Base-by-base conservation (phyloP, 2,797 vertebrate species). In the Hoplostethus mediterraneus region DNA sequence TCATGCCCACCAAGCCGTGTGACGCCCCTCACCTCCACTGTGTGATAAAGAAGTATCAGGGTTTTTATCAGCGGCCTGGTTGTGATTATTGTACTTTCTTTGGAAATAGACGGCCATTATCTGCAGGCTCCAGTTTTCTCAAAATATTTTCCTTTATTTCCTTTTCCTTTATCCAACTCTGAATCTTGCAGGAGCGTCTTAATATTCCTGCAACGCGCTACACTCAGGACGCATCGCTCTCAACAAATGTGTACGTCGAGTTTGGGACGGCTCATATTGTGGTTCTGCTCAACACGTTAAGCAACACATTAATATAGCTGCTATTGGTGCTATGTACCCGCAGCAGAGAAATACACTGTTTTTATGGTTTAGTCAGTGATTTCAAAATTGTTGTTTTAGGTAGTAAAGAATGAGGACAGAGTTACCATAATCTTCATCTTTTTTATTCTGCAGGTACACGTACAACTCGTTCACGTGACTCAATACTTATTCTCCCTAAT, bases 1-100 rank as follows among this genome's bases (percentile, higher is more conserved):
- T 75, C 65, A 33, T 28, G 73, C 66, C 79, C 76, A 61, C 67
- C 44, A 72, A 75, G 71, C 79, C 59, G n/a, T 63, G 40, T 75
- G 28, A 61, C 66, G 67, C 33, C 38, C 60, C 16, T 73, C 77
- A 72, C 64, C 76, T 61, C 45, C 21, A 16, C 48, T 12, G 40
- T 28, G 30, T 52, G 21, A 17, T 68, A 25, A 63, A 65, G 71
- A 13, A 16, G 25, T 28, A 51, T 25, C 13, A 53, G 0, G 44
- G 12, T 49, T 68, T 72, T 73, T 63, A 77, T 87, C 57, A 72
- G 45, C 3, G 14, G 49, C 17, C 36, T 16, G 42, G 42, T 40
- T 59, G 13, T n/a, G 12, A 65, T 60, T 73, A 31, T 21, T 68
- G 1, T 3, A 42, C 40, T 61, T 45, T 48, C 47, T 48, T 75